Evolutionary conservation across 1,140 invertebrate species (phyloP).

Genomic region (Drosophila saltans): DNA sequence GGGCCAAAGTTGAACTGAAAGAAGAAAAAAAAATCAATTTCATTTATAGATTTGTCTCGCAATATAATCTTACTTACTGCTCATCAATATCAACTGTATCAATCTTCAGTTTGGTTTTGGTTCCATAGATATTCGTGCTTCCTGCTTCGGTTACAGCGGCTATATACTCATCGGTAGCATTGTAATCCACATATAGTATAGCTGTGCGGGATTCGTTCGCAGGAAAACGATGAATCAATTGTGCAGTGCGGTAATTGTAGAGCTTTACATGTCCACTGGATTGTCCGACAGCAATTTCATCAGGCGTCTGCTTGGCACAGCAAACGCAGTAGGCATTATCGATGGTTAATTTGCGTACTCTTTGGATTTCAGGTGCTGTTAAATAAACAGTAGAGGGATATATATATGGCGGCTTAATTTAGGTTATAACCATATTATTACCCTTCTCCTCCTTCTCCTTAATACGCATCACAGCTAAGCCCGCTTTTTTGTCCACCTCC

Average conservation of each 20-base stretch:
- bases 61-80: conserved; percentile 49
- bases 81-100: conserved; percentile 70
- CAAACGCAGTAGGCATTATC: conserved; percentile 75
- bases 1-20: conserved; percentile 69
- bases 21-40: not conserved
- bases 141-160: conserved; percentile 74
- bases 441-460: conserved; percentile 62
- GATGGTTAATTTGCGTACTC: conserved; percentile 73
- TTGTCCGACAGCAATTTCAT: conserved; percentile 76
- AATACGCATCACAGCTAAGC: conserved; percentile 74
- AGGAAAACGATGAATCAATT: conserved; percentile 67
- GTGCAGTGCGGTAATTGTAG: conserved; percentile 65
- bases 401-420: not conserved
- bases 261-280: conserved; percentile 67
- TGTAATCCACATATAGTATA: conserved; percentile 77
- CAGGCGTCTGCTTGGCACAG: conserved; percentile 61
- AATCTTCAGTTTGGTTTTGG: conserved; percentile 71
- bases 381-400: not conserved
- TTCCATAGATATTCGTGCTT: conserved; percentile 73
- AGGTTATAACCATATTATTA: conserved; percentile 1
- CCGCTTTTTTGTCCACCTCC: conserved; percentile 75
- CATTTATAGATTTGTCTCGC: not conserved
- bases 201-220: conserved; percentile 64
- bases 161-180: conserved; percentile 76
- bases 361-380: conserved; percentile 72